Base-by-base conservation (phyloP, 1,140 invertebrate genomes). In the Hyles vespertilio region DNA sequence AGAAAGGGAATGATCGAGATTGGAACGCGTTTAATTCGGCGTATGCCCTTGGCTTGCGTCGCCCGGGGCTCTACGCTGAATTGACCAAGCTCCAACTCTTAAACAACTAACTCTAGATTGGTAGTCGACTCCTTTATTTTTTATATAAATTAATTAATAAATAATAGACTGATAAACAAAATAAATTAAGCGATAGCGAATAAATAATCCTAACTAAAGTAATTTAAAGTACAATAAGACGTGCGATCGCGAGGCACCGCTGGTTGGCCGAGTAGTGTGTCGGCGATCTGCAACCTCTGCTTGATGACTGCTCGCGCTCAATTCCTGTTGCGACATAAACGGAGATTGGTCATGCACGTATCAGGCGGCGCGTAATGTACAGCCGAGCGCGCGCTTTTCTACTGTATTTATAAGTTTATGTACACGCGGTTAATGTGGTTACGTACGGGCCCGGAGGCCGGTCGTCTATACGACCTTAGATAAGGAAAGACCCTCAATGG, bases 401-500 rank as follows among this genome's bases (percentile, higher is more conserved):
- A 84, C 81, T 77, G 57, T 69, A 72, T 47, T 36, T 56, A 80
- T 82, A 76, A 84, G 80, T 84, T 77, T 88, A 88, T 88, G 62
- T 88, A 88, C 85, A 88, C 83, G 85, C 84, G 74, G 85, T 86
- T 88, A 88, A 88, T 88, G 70, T 82, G 81, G 85, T 88, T 88
- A 88, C 85, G 79, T 70, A 87, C 84, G 81, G 77, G 78, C 83
- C 84, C 64, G 69, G 47, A 79, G 85, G 81, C 83, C 79, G 81
- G 75, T 78, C 77, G 78, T 58, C 67, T 55, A 45, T 67, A 67
- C 74, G 85, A 81, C 81, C 83, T 75, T 69, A 81, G 90, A 91
- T 91, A 91, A 91, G 91, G 91, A 91, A 90, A 90, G 90, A 89
- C 91, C 91, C 91, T 91, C 90, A 81, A 75, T 81, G 82, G 80